phyloP scores from a whole-genome alignment of 92 coral and sea anemone species.

The Bergia sp. region DNA sequence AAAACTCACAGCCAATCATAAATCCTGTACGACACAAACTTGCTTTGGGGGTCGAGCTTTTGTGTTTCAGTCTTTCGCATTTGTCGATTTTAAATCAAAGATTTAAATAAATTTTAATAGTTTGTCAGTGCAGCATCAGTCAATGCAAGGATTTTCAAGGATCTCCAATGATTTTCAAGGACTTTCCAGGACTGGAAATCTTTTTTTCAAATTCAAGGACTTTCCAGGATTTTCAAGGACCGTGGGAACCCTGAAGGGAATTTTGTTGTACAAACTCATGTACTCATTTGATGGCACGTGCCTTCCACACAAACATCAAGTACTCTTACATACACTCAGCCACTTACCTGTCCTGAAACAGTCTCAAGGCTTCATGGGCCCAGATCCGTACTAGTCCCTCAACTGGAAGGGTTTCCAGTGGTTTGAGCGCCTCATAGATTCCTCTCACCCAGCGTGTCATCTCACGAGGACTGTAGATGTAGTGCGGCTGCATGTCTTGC shows the following conservation, averaged over 20 bases:
- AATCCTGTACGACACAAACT: too few species aligned
- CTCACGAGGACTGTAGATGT: constrained; percentile 99
- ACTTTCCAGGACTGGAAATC: too few species aligned
- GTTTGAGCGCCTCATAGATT: constrained; percentile 94
- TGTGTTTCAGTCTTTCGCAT: too few species aligned
- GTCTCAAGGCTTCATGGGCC: constrained; percentile 97
- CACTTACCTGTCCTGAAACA: constrained; percentile 94
- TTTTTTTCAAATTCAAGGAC: too few species aligned
- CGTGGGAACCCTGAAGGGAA: not conserved
- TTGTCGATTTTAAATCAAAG: too few species aligned
- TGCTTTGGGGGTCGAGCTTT: too few species aligned
- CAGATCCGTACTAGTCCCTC: constrained; percentile 94
- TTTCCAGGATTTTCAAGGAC: too few species aligned
- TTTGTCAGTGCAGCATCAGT: too few species aligned
- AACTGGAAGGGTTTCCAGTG: constrained; percentile 86
- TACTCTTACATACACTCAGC: not conserved
- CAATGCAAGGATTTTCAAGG: too few species aligned
- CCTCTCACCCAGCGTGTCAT: constrained; percentile 99
- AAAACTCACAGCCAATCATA: too few species aligned
- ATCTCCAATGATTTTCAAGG: too few species aligned
- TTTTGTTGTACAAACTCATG: not conserved
- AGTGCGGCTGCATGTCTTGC: constrained; percentile 99
- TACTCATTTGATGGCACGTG: not conserved
- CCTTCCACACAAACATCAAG: not conserved
- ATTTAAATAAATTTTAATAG: too few species aligned